phyloP scores from a whole-genome alignment of 2,888 invertebrate species.

The Lasioglossum figueresi region DNA sequence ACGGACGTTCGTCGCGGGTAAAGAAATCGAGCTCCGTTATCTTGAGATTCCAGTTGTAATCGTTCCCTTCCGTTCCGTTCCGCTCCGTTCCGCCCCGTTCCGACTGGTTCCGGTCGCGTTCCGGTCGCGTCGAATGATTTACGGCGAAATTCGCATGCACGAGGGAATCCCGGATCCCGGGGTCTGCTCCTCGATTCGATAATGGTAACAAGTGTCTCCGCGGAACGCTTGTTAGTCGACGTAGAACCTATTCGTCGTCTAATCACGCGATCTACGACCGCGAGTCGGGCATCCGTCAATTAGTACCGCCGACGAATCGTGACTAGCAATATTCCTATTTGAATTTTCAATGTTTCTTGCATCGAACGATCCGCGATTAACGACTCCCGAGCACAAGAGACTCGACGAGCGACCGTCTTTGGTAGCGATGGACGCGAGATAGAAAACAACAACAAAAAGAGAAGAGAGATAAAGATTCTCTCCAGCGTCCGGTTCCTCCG shows the following conservation, averaged over 20 bases:
- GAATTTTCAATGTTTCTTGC: constrained; percentile 3
- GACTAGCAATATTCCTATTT: constrained; percentile 19
- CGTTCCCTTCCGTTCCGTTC: not conserved
- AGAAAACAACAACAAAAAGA: not conserved
- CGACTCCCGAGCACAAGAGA: not conserved
- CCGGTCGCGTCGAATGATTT: constrained; percentile 43
- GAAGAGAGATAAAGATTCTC: not conserved
- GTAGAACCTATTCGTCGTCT: constrained; percentile 12
- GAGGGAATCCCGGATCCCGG: constrained; percentile 34
- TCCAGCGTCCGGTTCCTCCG: not conserved
- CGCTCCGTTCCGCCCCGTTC: not conserved
- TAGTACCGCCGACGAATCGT: constrained; percentile 1
- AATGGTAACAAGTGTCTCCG: constrained; percentile 54
- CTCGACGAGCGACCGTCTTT: not conserved
- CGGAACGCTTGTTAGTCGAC: constrained; percentile 44
- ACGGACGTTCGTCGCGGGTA: constrained; percentile 32
- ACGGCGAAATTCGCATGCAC: constrained; percentile 50
- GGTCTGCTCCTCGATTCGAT: constrained; percentile 45
- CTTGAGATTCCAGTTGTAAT: constrained; percentile 12
- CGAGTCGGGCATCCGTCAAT: constrained; percentile 14
- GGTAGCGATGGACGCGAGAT: not conserved
- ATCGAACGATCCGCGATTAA: constrained; percentile 8
- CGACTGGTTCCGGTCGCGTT: not conserved
- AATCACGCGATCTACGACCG: not conserved
- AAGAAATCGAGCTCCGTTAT: constrained; percentile 34